Base-by-base conservation (phyloP, 1,140 invertebrate genomes). In the Drosophila asahinai region DNA sequence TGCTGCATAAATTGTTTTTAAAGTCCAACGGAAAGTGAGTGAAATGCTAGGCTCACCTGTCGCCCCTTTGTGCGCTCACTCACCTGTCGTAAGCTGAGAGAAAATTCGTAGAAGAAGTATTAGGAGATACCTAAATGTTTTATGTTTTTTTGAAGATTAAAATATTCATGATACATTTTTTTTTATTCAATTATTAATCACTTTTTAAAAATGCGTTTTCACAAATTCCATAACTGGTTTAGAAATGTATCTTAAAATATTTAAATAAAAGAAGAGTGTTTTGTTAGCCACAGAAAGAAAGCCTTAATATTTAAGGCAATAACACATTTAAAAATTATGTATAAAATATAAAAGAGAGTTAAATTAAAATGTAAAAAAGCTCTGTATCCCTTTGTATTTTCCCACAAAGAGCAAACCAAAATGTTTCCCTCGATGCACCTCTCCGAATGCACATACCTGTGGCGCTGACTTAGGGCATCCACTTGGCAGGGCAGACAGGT, bases 1-100 rank as follows among this genome's bases (percentile, higher is more conserved):
- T 87, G 84, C 52, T 78, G 77, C 83, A 89, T 83, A 89, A 84
- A 87, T 87, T 87, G 83, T 87, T 87, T 83, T 77, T 70, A 71
- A 77, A 80, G 72, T 77, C 84, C 58, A 71, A 51, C 55, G 57
- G 22, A 73, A 80, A 74, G 67, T 89, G 72, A 89, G 67, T 83
- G 77, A 89, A 83, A 77, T 83, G 83, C 64, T 86, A 33, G 48
- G 62, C 42, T 77, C 71, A 67, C 45, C 66, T 68, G 66, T 68
- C 63, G 12, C 42, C 30, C 42, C 59, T 64, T 58, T 58, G 61
- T 58, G 11, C 27, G 42, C 17, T 30, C 7, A 19, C 8, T 5
- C 7, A 22, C 25, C 4, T 22, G 54, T 14, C 12, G 11, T 36
- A 11, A 12, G 14, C 54, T 40, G 19, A 1, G 19, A 15, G 17